A percentile compares a stretch with the other conserved stretches of the same genome.
Conservation (phyloP, 1,140 invertebrate species). For the Drosophila sturtevanti region DNA sequence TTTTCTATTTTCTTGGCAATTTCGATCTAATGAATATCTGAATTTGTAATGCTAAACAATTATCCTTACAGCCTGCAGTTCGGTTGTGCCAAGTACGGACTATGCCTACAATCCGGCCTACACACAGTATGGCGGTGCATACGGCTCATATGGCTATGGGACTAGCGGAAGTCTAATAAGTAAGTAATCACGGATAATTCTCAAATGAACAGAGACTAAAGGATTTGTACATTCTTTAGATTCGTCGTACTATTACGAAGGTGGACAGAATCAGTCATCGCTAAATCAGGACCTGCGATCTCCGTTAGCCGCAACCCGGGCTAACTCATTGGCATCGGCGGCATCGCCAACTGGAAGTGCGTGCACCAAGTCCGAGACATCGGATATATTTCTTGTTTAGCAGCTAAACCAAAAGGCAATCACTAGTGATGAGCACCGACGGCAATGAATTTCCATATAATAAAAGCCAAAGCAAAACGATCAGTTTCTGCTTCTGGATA, state of each 20-base stretch:
- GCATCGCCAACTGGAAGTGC: slow-evolving; percentile 89
- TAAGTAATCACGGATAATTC: slow-evolving; percentile 84
- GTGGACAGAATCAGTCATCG: slow-evolving; percentile 83
- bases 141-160: slow-evolving; percentile 89
- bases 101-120: slow-evolving; percentile 90
- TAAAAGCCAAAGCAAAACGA: not conserved
- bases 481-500: not conserved
- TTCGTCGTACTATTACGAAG: slow-evolving; percentile 87
- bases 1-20: not conserved
- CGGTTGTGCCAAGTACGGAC: slow-evolving; percentile 85
- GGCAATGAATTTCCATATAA: slow-evolving; percentile 3
- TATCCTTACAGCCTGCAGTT: slow-evolving; percentile 84
- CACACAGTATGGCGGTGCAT: slow-evolving; percentile 89
- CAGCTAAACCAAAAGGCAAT: slow-evolving; percentile 6
- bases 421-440: not conserved
- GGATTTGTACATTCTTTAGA: slow-evolving; percentile 81
- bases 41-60: not conserved
- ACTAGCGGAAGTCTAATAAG: slow-evolving; percentile 89
- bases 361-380: slow-evolving; percentile 86
- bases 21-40: not conserved
- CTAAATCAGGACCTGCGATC: slow-evolving; percentile 84
- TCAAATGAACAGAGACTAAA: no score
- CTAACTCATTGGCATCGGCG: slow-evolving; percentile 88
- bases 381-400: slow-evolving; percentile 81
- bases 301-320: slow-evolving; percentile 87